Percentiles rank a stretch among this genome's conserved stretches.
phyloP scores from a whole-genome alignment of 2,113 vertebrate genomes.

The Sclerurus mexicanus region DNA sequence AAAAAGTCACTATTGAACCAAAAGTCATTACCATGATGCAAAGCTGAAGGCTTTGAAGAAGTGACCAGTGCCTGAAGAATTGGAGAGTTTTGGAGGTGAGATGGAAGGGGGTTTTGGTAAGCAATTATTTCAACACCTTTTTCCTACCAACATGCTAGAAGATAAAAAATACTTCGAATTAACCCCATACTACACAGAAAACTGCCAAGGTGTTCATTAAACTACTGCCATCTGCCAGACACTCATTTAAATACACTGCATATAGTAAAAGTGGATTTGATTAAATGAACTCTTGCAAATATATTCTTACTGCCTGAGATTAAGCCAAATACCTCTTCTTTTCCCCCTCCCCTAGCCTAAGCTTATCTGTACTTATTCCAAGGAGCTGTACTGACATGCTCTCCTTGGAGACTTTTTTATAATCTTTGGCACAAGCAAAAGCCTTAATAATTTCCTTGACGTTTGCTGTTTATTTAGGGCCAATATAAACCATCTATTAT shows the following conservation, averaged over 20 bases:
- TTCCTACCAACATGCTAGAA: not conserved
- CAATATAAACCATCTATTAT: conserved; percentile 11
- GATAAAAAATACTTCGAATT: not conserved
- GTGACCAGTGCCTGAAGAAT: not conserved
- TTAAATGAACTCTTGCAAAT: not conserved
- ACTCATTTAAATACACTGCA: not conserved
- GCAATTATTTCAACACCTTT: not conserved
- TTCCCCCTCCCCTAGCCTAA: rapidly evolving
- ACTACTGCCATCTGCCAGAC: not conserved
- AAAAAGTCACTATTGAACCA: not conserved
- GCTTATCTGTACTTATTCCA: conserved; percentile 18
- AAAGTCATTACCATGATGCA: not conserved
- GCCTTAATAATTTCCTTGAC: conserved; percentile 38
- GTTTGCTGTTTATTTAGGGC: conserved; percentile 18
- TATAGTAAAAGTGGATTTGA: not conserved
- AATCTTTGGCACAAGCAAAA: conserved; percentile 35
- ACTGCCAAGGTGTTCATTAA: not conserved
- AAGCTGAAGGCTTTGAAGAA: not conserved
- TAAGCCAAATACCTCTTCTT: not conserved
- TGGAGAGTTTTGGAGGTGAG: not conserved
- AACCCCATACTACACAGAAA: not conserved
- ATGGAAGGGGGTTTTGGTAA: not conserved
- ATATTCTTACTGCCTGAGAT: not conserved
- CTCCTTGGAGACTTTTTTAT: conserved; percentile 24
- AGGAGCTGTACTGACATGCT: not conserved